Base-by-base conservation (phyloP, 2,888 invertebrate genomes). In the Leucozona laternaria region DNA sequence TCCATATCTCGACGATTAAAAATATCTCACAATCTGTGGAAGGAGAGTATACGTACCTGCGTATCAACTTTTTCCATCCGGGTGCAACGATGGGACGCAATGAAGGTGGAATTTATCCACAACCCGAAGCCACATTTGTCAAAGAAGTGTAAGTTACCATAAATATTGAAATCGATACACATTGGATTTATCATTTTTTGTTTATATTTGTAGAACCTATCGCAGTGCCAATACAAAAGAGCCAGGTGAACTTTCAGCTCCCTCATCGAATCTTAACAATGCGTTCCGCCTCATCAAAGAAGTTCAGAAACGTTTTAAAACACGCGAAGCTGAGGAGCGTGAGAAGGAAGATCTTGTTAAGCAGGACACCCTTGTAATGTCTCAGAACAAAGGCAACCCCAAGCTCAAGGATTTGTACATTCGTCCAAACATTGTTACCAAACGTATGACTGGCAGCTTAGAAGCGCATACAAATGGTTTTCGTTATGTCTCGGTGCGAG, bases 331-430 rank as follows among this genome's bases (percentile, higher is more conserved):
- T 0, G 99, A 99, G 92, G 99, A 99, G 92, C 95, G 98, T 72
- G 99, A 99, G 92, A 99, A 99, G 90, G 99, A 99, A 92, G 98
- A 99, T 93, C 95, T 99, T 88, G 99, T 99, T 0, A 99, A 99
- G 93, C 99, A 99, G 92, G 99, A 99, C 93, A 98, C 98, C 28
- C 93, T 99, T 55, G 94, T 99, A 40, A 93, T 99, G 40, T 98
- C 98, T 11, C 97, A 97, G 89, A 98, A 97, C 92, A 98, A 99
- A 94, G 98, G 98, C 89, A 99, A 99, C 93, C 99, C 99, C 1
- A 98, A 99, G 93, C 93, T 99, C 80, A 99, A 99, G 93, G 99
- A 99, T 94, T 94, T 99, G 84, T 99, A 98, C 92, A 99, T 99
- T 92, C 95, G 99, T 89, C 99, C 99, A n/a, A 99, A 99, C 92